Percentiles rank a stretch among this genome's conserved stretches.
Conservation (phyloP, 1,140 invertebrate genomes). For the Homalodisca vitripennis region DNA sequence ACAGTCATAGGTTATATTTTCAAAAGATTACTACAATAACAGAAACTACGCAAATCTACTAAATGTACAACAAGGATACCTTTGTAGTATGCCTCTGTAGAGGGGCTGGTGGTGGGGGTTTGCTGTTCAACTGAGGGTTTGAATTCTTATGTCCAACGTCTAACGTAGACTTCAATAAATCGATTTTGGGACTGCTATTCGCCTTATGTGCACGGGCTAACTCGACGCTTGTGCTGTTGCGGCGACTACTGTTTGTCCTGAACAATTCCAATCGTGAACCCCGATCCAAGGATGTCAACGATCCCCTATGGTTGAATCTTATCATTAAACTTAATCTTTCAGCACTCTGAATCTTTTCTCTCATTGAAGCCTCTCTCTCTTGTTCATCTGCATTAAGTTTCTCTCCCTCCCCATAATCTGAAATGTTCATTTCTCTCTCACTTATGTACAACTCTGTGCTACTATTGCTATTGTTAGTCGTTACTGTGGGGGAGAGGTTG, state of each 20-base stretch:
- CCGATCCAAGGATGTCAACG: conserved; percentile 56
- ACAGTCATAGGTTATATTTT: too few relatives aligned
- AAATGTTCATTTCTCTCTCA: not conserved
- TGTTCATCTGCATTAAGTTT: conserved; percentile 49
- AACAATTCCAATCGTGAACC: conserved; percentile 23
- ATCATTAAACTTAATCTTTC: conserved; percentile 69
- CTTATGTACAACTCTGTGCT: not conserved
- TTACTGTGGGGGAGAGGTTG: not conserved
- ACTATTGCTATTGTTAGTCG: not conserved
- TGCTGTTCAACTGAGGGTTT: conserved; percentile 37
- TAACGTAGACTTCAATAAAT: conserved; percentile 37
- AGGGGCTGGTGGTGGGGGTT: conserved; percentile 29
- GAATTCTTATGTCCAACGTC: conserved; percentile 38
- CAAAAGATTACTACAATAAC: too few relatives aligned
- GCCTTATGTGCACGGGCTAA: conserved; percentile 28
- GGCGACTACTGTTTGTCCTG: conserved; percentile 34
- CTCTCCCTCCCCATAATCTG: conserved; percentile 57
- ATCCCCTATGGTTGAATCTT: conserved; percentile 69
- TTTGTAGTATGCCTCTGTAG: conserved; percentile 29
- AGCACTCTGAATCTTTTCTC: conserved; percentile 42
- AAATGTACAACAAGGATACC: conserved; percentile 30
- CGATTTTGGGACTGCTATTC: conserved; percentile 31
- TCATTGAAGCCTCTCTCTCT: conserved; percentile 35
- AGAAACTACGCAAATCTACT: too few relatives aligned
- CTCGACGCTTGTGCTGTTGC: conserved; percentile 37